phyloP scores from a whole-genome alignment of 2,888 invertebrate genomes.

The Protophormia terraenovae region DNA sequence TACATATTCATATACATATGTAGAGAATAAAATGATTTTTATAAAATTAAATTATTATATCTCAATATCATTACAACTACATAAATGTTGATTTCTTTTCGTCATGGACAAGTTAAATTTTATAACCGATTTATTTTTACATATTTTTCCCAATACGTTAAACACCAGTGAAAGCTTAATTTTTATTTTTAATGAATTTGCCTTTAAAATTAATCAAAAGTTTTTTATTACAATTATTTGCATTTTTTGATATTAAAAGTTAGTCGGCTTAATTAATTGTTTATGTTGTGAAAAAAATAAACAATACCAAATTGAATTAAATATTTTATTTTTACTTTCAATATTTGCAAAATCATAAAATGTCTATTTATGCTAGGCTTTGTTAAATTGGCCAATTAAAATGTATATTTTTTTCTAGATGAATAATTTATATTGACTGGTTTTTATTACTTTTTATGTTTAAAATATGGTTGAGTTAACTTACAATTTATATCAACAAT shows the following conservation, averaged over 20 bases:
- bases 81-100: slow-evolving; percentile 1
- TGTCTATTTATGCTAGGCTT: neutral
- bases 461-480: slow-evolving; percentile 21
- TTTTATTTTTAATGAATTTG: slow-evolving; percentile 3
- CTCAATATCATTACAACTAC: slow-evolving; percentile 30
- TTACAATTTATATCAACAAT: slow-evolving; percentile 20
- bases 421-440: slow-evolving; percentile 16
- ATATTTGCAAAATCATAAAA: slow-evolving; percentile 31
- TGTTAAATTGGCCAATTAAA: slow-evolving; percentile 29
- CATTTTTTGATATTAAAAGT: neutral
- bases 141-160: neutral
- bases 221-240: neutral
- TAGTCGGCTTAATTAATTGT: slow-evolving; percentile 19
- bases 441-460: slow-evolving; percentile 13
- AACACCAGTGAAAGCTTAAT: neutral
- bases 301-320: slow-evolving; percentile 35
- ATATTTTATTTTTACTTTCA: slow-evolving; percentile 10
- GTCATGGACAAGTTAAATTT: neutral
- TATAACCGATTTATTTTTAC: neutral
- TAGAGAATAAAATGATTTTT: neutral
- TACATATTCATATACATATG: neutral
- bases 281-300: neutral
- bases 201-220: neutral
- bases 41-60: slow-evolving; percentile 35
- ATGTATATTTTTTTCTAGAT: slow-evolving; percentile 7